Evolutionary conservation across 2,888 invertebrate species (phyloP).

Genomic region (Leucophora obtusa): DNA sequence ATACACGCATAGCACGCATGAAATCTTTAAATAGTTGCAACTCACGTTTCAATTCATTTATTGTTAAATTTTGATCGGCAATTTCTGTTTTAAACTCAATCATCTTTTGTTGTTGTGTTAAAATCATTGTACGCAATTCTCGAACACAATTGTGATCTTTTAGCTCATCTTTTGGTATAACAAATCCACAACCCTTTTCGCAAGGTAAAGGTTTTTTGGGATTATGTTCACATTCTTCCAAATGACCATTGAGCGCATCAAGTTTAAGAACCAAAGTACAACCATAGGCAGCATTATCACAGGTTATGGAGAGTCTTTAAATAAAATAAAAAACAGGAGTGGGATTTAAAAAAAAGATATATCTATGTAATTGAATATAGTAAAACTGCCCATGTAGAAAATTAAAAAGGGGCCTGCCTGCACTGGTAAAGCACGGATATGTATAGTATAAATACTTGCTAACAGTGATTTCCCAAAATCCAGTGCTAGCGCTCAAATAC

Average conservation of each 20-base stretch:
- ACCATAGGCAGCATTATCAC: slow-evolving; percentile 94
- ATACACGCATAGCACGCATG: slow-evolving; percentile 94
- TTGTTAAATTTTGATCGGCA: slow-evolving; percentile 90
- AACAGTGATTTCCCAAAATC: too few species aligned
- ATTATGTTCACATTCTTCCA: slow-evolving; percentile 95
- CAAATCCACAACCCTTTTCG: slow-evolving; percentile 94
- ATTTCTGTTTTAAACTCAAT: slow-evolving; percentile 92
- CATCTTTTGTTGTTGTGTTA: slow-evolving; percentile 91
- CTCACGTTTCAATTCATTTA: slow-evolving; percentile 94
- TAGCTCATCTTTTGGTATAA: slow-evolving; percentile 96
- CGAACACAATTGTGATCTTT: slow-evolving; percentile 96
- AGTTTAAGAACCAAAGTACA: slow-evolving; percentile 91
- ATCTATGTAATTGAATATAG: too few species aligned
- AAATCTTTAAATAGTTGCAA: slow-evolving; percentile 93
- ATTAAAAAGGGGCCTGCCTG: too few species aligned
- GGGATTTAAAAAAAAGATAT: background rate
- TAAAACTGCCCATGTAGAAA: too few species aligned
- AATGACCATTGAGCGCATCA: slow-evolving; percentile 90
- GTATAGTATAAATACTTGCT: too few species aligned
- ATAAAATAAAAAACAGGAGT: background rate
- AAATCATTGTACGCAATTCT: slow-evolving; percentile 90
- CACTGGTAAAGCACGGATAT: too few species aligned
- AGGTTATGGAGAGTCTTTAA: slow-evolving; percentile 89
- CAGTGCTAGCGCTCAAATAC: too few species aligned
- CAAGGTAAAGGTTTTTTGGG: slow-evolving; percentile 96